These are phyloP conservation scores for Thaumatotibia leucotreta DNA, from an alignment of 1,140 invertebrate species.

Conservation along the genomic window DNA sequence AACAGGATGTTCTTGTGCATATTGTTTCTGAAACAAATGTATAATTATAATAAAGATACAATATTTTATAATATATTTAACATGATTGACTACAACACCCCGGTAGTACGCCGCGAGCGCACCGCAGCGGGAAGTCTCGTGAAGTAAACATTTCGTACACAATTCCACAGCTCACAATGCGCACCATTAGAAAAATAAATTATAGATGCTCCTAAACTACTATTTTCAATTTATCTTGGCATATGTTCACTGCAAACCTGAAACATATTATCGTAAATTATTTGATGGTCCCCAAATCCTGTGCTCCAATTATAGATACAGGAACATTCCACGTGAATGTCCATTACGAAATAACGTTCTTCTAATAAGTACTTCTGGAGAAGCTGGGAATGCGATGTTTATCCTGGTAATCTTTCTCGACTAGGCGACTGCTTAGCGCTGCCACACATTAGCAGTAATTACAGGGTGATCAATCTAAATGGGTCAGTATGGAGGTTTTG, in stretches of 20 bases:
- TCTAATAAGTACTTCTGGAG: no score
- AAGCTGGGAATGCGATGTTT: no score
- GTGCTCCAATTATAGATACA: no score
- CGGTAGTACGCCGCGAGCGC: slow-evolving; percentile 55
- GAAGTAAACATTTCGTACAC: slow-evolving; percentile 56
- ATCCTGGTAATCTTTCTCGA: no score
- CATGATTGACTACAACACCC: slow-evolving; percentile 73
- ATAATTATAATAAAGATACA: slow-evolving; percentile 63
- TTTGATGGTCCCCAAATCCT: no score
- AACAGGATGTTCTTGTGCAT: slow-evolving; percentile 49
- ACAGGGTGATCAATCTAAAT: no score
- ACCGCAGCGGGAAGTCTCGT: slow-evolving; percentile 50
- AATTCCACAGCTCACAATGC: slow-evolving; percentile 71
- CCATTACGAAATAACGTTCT: no score
- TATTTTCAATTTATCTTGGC: slow-evolving; percentile 66
- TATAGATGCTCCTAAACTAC: slow-evolving; percentile 70
- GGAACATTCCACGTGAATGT: no score
- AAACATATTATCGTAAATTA: slow-evolving; percentile 16
- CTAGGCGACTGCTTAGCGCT: no score
- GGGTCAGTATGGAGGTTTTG: no score
- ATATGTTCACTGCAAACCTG: slow-evolving; percentile 72
- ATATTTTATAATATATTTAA: slow-evolving; percentile 58
- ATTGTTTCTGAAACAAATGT: slow-evolving; percentile 55
- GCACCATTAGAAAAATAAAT: slow-evolving; percentile 76
- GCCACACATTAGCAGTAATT: no score